A percentile compares a stretch with the other conserved stretches of the same genome.
Evolutionary conservation across 2,888 invertebrate genomes (phyloP).

Genomic region (Marronus borbonicus): DNA sequence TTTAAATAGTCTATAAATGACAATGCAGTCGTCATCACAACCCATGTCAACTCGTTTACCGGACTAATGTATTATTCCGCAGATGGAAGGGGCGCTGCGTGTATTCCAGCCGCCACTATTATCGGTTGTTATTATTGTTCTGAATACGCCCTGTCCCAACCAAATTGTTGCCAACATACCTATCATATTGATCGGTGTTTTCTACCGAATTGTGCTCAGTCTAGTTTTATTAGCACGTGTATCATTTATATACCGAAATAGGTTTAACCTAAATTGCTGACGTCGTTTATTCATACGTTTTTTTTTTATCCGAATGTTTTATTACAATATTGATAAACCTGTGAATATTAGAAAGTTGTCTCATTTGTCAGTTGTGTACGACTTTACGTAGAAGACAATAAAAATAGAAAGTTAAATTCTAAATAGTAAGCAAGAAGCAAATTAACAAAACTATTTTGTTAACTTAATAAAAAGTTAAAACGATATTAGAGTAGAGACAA

Average conservation of each 20-base stretch:
- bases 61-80: constrained; percentile 45
- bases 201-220: constrained; percentile 10
- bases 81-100: constrained; percentile 37
- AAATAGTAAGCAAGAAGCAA: no score
- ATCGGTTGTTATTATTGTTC: constrained; percentile 37
- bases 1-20: constrained; percentile 42
- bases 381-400: no score
- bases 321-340: no score
- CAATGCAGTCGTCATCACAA: constrained; percentile 31
- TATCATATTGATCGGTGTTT: constrained; percentile 39
- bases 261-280: neutral
- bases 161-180: constrained; percentile 30
- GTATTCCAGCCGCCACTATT: constrained; percentile 21
- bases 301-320: neutral
- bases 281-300: neutral
- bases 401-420: no score
- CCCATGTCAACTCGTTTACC: constrained; percentile 36
- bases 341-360: neutral
- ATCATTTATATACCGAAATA: neutral
- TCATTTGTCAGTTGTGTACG: neutral
- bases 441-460: no score
- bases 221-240: constrained; percentile 18
- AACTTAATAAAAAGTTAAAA: no score
- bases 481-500: no score
- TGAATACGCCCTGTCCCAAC: constrained; percentile 12